phyloP scores from a whole-genome alignment of 1,140 invertebrate genomes.

The Harpegnathos saltator region DNA sequence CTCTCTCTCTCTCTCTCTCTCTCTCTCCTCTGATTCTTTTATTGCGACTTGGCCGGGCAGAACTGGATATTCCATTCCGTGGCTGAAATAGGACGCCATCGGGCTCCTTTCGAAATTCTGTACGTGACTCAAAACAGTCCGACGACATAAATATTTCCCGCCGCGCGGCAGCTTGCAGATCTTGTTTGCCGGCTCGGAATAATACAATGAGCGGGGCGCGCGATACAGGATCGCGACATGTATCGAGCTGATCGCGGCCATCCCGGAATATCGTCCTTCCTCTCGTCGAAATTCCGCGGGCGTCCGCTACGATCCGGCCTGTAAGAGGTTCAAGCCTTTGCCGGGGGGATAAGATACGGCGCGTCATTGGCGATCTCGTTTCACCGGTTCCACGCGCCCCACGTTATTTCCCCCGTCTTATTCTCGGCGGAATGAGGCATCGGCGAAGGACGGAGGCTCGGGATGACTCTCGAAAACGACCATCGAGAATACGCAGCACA shows the following conservation, averaged over 20 bases:
- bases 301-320: neutral
- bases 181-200: constrained; percentile 36
- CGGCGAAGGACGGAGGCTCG: constrained; percentile 3
- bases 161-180: constrained; percentile 28
- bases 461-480: constrained; percentile 24
- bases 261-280: constrained; percentile 7
- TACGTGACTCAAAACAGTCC: constrained; percentile 37
- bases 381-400: constrained; percentile 36
- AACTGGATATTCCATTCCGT: constrained; percentile 44
- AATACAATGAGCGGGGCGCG: constrained; percentile 42
- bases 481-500: neutral
- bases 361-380: constrained; percentile 29
- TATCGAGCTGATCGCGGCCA: constrained; percentile 18
- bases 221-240: neutral
- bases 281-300: constrained; percentile 32
- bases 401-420: constrained; percentile 34
- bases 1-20: neutral
- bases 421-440: constrained; percentile 31
- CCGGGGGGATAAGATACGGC: constrained; percentile 22
- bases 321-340: constrained; percentile 1
- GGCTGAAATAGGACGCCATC: constrained; percentile 36
- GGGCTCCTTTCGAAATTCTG: constrained; percentile 39
- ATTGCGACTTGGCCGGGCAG: constrained; percentile 22
- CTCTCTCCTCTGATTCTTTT: constrained; percentile 39
- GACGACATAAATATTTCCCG: constrained; percentile 51